Conservation (phyloP, 2,113 vertebrate genomes). For the Sula dactylatra region DNA sequence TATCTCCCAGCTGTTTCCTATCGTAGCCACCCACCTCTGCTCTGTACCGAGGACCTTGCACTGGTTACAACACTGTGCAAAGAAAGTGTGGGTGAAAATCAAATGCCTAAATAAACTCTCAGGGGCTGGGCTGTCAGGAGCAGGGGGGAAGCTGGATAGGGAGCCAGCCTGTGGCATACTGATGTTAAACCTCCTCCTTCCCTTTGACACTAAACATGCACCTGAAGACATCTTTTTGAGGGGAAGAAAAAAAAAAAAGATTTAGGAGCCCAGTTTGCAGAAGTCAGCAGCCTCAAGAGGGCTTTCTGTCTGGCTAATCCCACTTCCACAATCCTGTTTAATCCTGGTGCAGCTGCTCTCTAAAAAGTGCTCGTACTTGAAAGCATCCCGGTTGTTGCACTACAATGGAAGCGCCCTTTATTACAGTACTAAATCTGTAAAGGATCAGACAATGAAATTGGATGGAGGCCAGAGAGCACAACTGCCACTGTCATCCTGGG, state of each 20-base stretch:
- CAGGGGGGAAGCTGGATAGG: not conserved
- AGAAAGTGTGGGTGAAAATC: not conserved
- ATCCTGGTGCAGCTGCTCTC: slow-evolving; percentile 69
- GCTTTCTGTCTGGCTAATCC: slow-evolving; percentile 45
- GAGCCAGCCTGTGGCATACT: not conserved
- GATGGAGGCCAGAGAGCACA: slow-evolving; percentile 64
- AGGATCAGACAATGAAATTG: slow-evolving; percentile 67
- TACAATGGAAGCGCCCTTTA: slow-evolving; percentile 55
- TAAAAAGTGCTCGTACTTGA: slow-evolving; percentile 58
- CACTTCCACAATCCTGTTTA: slow-evolving; percentile 57
- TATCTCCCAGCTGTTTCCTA: not conserved
- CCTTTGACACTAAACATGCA: not conserved
- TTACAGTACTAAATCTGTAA: slow-evolving; percentile 51
- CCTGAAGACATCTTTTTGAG: not conserved
- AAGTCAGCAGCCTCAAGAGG: slow-evolving; percentile 32
- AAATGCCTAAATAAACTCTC: not conserved
- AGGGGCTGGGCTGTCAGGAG: not conserved
- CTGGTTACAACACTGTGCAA: not conserved
- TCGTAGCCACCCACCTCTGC: not conserved
- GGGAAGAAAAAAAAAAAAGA: not conserved
- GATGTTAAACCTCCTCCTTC: not conserved
- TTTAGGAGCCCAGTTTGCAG: slow-evolving; percentile 1
- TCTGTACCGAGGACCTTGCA: not conserved
- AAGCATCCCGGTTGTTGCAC: slow-evolving; percentile 61
- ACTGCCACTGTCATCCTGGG: slow-evolving; percentile 58